Evolutionary conservation across 2,113 vertebrate species (phyloP).

Genomic region (Pyxicephalus adspersus): DNA sequence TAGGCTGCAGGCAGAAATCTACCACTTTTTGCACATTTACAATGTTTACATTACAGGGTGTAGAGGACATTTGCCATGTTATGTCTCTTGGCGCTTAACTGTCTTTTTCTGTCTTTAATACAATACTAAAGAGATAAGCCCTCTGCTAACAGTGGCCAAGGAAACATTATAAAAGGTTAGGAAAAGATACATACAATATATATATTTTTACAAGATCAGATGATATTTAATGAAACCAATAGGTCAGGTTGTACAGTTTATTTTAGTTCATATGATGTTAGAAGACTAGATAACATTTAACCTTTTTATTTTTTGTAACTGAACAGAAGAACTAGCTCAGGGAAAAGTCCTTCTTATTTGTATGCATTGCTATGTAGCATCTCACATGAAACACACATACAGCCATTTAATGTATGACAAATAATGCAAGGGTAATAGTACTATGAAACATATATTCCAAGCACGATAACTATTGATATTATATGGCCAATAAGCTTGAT

Average conservation of each 20-base stretch:
- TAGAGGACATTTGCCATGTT: constrained; percentile 61
- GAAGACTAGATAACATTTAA: constrained; percentile 62
- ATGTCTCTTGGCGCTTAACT: constrained; percentile 68
- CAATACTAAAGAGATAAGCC: constrained; percentile 64
- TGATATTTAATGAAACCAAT: constrained; percentile 64
- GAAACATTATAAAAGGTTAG: constrained; percentile 63
- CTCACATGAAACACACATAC: too few species aligned
- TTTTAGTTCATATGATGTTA: constrained; percentile 58
- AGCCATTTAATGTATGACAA: too few species aligned
- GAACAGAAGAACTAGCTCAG: not conserved
- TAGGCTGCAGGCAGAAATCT: not conserved
- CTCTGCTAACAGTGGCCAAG: constrained; percentile 60
- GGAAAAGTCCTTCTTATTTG: too few species aligned
- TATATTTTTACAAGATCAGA: constrained; percentile 56
- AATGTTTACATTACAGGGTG: constrained; percentile 15
- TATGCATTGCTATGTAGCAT: too few species aligned
- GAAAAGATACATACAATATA: constrained; percentile 59
- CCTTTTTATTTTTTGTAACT: constrained; percentile 35
- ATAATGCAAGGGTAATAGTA: too few species aligned
- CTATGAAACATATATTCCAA: too few species aligned
- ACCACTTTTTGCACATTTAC: constrained; percentile 6
- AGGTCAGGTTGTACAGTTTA: constrained; percentile 66
- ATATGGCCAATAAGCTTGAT: too few species aligned
- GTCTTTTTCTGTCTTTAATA: constrained; percentile 69
- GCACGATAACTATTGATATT: too few species aligned